Evolutionary conservation across 2,113 vertebrate genomes (phyloP), one percentile per base, ranked within the genome.

Genomic region (Chloroceryle aenea): DNA sequence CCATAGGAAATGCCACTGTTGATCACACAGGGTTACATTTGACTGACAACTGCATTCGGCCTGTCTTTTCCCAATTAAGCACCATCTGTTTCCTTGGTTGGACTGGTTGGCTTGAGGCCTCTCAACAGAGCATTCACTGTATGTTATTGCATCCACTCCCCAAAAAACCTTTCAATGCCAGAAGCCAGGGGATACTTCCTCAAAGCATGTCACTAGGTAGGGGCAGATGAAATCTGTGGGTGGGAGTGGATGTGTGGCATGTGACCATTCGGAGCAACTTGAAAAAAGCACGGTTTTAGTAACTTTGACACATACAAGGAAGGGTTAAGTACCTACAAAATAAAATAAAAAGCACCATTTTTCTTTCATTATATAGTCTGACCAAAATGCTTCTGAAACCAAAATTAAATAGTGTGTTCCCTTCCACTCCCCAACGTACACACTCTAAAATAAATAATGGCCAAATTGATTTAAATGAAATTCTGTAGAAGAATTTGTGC

Each of bases 401-500:
- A 95, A 94, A 96, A 93, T 93, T 87, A 95, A 96, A 96, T 71
- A 90, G 72, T 48, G n/a, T 53, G 56, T 72, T 93, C 93, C 79
- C 66, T 75, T 85, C 56, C 69, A 76, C 61, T 87, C 86, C 84
- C 80, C 76, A 92, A 73, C 50, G 52, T 15, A 84, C 47, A 89
- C 68, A 75, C 61, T 84, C 76, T 96, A 93, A 90, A 95, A 96
- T 82, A 97, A 97, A 98, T 88, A 95, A 96, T 68, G 86, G 89
- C 78, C 74, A 97, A 98, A 91, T 71, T 97, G 87, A 97, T 85
- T 97, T 96, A 97, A 93, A 98, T 97, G 79, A 97, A 98, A 98
- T 97, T 96, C 97, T 94, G 90, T 94, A 89, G 93, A 97, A 96
- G 88, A 97, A 98, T 97, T 97, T 97, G 95, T 95, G 96, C 97